Percentiles rank a stretch among this genome's conserved stretches.
Evolutionary conservation across 2,113 vertebrate species (phyloP).

Genomic region (Myodes glareolus): DNA sequence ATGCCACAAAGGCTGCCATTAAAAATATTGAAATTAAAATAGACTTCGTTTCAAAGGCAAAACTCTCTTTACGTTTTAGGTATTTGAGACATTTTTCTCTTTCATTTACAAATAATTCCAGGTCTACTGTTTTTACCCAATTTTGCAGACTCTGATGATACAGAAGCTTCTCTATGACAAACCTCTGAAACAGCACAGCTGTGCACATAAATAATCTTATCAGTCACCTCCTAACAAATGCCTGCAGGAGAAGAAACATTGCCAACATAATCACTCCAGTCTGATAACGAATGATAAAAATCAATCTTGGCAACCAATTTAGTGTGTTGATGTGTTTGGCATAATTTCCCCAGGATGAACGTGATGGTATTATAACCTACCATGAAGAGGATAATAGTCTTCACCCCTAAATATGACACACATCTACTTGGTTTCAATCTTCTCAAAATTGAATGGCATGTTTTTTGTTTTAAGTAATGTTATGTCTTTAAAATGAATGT

Average conservation of each 20-base stretch:
- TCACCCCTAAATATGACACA: background rate
- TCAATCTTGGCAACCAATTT: slow-evolving; percentile 26
- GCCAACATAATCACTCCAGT: slow-evolving; percentile 40
- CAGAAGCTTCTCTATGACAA: background rate
- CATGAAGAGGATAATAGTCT: background rate
- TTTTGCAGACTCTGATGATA: slow-evolving; percentile 30
- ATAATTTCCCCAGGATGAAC: slow-evolving; percentile 32
- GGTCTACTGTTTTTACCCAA: background rate
- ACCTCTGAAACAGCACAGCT: background rate
- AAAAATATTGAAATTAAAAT: slow-evolving; percentile 37
- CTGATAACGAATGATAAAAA: slow-evolving; percentile 21
- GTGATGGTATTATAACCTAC: slow-evolving; percentile 7
- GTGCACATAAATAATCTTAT: slow-evolving; percentile 50
- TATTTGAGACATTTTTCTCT: slow-evolving; percentile 53
- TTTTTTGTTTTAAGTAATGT: background rate
- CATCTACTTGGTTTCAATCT: background rate
- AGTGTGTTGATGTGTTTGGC: slow-evolving; percentile 1
- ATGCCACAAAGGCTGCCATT: background rate
- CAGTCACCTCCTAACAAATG: slow-evolving; percentile 50
- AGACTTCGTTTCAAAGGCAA: slow-evolving; percentile 6
- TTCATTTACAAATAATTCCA: background rate
- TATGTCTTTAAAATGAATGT: background rate
- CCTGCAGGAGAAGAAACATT: slow-evolving; percentile 29
- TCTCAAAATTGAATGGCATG: background rate
- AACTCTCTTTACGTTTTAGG: background rate